These are phyloP conservation scores for Petroica traversi DNA, from an alignment of 2,113 vertebrate genomes.

Conservation along the genomic window DNA sequence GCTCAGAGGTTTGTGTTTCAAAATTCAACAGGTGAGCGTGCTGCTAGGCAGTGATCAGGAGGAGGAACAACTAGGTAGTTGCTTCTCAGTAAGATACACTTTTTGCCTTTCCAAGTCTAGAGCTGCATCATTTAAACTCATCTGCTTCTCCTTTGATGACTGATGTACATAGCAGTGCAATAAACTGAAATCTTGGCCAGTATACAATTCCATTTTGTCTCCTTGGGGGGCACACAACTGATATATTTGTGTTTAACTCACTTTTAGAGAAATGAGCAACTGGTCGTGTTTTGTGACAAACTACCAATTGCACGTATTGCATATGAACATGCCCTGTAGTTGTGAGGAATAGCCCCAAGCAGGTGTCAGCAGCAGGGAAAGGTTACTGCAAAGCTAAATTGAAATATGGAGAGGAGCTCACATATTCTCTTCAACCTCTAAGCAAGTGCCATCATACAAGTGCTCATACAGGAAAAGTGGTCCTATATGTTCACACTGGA, in stretches of 20 bases:
- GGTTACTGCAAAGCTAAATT: neutral
- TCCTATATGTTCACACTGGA: neutral
- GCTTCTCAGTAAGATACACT: neutral
- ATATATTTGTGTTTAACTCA: neutral
- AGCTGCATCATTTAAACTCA: neutral
- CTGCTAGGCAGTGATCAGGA: neutral
- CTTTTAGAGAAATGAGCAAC: neutral
- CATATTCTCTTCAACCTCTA: neutral
- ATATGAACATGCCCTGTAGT: neutral
- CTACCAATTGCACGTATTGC: neutral
- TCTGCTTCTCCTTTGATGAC: neutral
- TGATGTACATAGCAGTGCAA: neutral
- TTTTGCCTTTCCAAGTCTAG: neutral
- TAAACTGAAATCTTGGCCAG: neutral
- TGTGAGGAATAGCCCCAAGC: neutral
- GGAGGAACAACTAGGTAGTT: neutral
- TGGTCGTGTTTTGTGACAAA: neutral
- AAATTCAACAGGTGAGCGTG: neutral
- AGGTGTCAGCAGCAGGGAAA: neutral
- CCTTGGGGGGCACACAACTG: neutral
- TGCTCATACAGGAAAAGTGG: neutral
- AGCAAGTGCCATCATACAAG: neutral
- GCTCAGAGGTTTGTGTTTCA: neutral
- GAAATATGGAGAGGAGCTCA: neutral
- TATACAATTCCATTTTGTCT: neutral